Conservation (phyloP, 1,140 invertebrate species). For the Pseudobourletiella spinata region DNA sequence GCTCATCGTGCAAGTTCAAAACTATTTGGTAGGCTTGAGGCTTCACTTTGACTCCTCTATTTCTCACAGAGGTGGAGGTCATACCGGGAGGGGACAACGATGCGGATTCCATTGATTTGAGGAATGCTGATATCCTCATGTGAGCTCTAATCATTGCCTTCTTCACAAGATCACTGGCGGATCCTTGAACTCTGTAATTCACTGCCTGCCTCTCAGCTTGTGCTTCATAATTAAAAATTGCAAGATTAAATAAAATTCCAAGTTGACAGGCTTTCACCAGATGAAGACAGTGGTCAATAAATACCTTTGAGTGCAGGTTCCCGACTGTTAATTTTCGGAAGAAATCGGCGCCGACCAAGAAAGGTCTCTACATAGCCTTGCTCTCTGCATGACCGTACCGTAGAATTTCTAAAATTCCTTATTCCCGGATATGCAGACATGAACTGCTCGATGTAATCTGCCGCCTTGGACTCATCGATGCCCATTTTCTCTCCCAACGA, state of each 20-base stretch:
- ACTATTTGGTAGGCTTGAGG: conserved; percentile 40
- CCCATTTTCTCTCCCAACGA: conserved; percentile 71
- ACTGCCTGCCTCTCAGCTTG: conserved; percentile 91
- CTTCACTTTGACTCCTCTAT: background rate
- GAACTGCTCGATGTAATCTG: conserved; percentile 70
- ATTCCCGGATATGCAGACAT: conserved; percentile 65
- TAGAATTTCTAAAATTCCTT: conserved; percentile 54
- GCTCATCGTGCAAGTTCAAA: conserved; percentile 86
- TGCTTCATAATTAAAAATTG: conserved; percentile 42
- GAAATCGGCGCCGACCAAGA: conserved; percentile 61
- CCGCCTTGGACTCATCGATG: conserved; percentile 70
- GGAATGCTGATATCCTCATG: conserved; percentile 41
- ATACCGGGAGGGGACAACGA: too few species aligned
- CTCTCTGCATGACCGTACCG: conserved; percentile 57
- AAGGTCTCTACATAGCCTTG: conserved; percentile 78
- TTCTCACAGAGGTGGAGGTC: background rate
- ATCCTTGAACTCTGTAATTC: conserved; percentile 91
- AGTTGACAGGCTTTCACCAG: background rate
- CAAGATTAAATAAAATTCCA: background rate
- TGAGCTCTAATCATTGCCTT: conserved; percentile 75
- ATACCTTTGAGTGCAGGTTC: conserved; percentile 50
- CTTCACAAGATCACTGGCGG: conserved; percentile 90
- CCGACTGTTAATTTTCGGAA: conserved; percentile 64
- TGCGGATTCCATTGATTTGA: too few species aligned
- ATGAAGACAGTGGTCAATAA: background rate